Percentiles rank a stretch among this genome's conserved stretches.
Conservation (phyloP, 2,888 invertebrate genomes). For the Leucophenga montana region DNA sequence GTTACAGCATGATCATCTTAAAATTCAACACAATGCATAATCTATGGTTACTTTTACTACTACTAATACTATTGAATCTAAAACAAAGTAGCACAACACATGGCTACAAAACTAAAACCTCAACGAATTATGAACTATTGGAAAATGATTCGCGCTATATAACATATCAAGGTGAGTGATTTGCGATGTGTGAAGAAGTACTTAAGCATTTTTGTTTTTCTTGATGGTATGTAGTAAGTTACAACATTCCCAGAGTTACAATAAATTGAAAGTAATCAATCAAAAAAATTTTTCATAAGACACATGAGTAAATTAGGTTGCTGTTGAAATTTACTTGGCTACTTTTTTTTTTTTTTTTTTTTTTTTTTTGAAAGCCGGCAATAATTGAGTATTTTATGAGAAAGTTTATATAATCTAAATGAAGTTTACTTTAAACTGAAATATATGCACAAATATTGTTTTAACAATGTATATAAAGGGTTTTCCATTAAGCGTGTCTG, state of each 20-base stretch:
- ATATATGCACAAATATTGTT: too few species aligned
- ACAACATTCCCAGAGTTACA: conserved; percentile 25
- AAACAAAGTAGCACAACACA: conserved; percentile 23
- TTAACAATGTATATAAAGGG: too few species aligned
- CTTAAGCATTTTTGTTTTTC: too few species aligned
- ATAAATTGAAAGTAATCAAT: conserved; percentile 59
- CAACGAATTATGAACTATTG: conserved; percentile 59
- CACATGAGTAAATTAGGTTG: conserved; percentile 46
- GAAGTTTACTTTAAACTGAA: too few species aligned
- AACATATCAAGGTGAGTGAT: conserved; percentile 70
- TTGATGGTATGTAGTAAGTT: too few species aligned
- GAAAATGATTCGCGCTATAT: conserved; percentile 72
- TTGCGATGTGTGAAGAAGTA: too few species aligned
- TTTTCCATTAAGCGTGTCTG: too few species aligned
- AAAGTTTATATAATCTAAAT: too few species aligned
- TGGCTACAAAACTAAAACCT: conserved; percentile 43
- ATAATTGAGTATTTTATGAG: too few species aligned
- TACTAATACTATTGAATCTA: conserved; percentile 45
- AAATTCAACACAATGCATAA: conserved; percentile 55
- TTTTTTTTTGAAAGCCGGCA: too few species aligned
- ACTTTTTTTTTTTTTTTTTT: too few species aligned
- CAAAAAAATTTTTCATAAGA: conserved; percentile 36
- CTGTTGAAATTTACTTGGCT: conserved; percentile 30
- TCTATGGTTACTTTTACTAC: conserved; percentile 43
- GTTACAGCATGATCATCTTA: conserved; percentile 62